Percentiles rank a stretch among this genome's conserved stretches.
These are phyloP conservation scores for Sylvietta virens DNA, from an alignment of 2,113 vertebrate genomes.

Conservation along the genomic window DNA sequence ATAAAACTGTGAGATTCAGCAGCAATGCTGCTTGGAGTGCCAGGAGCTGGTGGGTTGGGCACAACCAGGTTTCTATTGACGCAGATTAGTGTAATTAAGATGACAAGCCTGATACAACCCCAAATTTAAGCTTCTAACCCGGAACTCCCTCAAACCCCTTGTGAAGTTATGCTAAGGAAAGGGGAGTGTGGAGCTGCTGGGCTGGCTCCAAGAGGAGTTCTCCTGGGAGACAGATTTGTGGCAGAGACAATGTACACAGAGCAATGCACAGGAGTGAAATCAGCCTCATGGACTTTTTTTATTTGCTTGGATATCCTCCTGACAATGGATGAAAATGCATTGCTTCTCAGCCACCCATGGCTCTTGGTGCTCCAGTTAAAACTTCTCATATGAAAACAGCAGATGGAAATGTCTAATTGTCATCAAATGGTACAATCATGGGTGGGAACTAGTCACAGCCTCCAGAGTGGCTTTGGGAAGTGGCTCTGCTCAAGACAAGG, in stretches of 20 bases:
- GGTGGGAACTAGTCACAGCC: not conserved
- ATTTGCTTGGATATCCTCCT: not conserved
- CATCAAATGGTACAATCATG: not conserved
- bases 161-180: not conserved
- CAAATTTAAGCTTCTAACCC: not conserved
- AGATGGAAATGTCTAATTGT: not conserved
- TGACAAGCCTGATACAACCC: not conserved
- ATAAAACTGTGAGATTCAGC: slow-evolving; percentile 17
- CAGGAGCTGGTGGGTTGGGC: not conserved
- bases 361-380: not conserved
- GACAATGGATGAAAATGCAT: not conserved
- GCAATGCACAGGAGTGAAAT: not conserved
- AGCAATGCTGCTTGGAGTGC: not conserved
- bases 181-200: accelerated
- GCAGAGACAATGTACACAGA: not conserved
- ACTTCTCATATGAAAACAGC: not conserved
- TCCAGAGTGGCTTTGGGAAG: not conserved
- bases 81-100: not conserved
- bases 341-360: not conserved
- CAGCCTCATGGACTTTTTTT: not conserved
- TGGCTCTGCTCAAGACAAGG: not conserved
- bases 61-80: not conserved
- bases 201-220: accelerated
- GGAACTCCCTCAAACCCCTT: not conserved
- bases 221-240: not conserved